Evolutionary conservation across 2,113 vertebrate species (phyloP).

Genomic region (Dasyurus viverrinus): DNA sequence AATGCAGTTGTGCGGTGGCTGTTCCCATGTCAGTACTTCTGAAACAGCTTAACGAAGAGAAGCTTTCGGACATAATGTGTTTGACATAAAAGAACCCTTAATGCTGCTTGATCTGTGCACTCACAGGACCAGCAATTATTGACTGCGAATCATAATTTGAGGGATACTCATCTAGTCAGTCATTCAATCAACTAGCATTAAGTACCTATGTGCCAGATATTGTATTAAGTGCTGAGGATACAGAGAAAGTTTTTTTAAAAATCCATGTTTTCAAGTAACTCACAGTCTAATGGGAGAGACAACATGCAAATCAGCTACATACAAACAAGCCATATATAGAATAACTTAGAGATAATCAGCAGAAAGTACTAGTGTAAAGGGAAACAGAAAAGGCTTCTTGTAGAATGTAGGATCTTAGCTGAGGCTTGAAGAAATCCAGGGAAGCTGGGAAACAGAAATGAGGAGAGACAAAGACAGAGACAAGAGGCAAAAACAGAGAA

Average conservation of each 20-base stretch:
- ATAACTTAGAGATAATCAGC: not conserved
- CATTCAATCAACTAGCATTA: not conserved
- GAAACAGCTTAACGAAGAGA: conserved; percentile 9
- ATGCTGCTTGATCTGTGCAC: not conserved
- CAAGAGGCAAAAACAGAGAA: too few species aligned
- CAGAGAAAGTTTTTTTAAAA: not conserved
- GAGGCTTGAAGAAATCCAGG: not conserved
- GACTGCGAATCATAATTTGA: not conserved
- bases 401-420: not conserved
- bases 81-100: not conserved
- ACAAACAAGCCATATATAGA: not conserved
- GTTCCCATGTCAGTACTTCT: not conserved
- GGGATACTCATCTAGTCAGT: not conserved
- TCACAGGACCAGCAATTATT: conserved; percentile 5
- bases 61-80: not conserved
- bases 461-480: not conserved
- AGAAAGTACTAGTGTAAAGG: not conserved
- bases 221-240: not conserved
- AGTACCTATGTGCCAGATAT: not conserved
- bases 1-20: conserved; percentile 20
- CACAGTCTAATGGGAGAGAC: not conserved
- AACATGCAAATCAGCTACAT: not conserved
- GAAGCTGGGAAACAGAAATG: not conserved
- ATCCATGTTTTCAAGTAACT: not conserved
- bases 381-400: not conserved